Base-by-base conservation (phyloP, 2,888 invertebrate genomes). In the Branchellion lobata region DNA sequence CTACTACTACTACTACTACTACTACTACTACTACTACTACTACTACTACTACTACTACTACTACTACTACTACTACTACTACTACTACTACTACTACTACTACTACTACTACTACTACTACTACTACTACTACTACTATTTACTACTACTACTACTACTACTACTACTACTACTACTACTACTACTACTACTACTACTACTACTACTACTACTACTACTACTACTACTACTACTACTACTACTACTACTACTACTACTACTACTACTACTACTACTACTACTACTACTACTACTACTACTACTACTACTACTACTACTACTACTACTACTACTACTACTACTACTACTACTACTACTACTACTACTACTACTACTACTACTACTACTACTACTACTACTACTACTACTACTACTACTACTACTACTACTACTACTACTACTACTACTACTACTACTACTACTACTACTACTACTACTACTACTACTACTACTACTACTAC, bases 1-100 rank as follows among this genome's bases (percentile, higher is more conserved):
- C 8, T 65, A 65, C 65, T 65, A 65, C 65, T 65, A 65, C 65
- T 65, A 65, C 29, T 65, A 65, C 65, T 65, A 65, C 65, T 65
- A 65, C 65, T 65, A 65, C 65, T 65, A 65, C 65, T 65, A 65
- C 65, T 65, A 65, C 65, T 65, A 65, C 65, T 65, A 65, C 65
- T 65, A 65, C 65, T 65, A 65, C 65, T 65, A 65, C 65, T 65
- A 65, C 65, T 65, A 65, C 65, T 65, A 65, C 65, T 65, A 65
- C 65, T 65, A 65, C 65, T 65, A 65, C 65, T 65, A 65, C 65
- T 65, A 65, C 65, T 65, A 65, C 65, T 65, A 65, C 65, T 65
- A 65, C 65, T 65, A 65, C 65, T 65, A 65, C 65, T 65, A 65
- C 65, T 65, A 65, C 65, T 65, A 65, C 65, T 65, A 65, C 65